phyloP scores from a whole-genome alignment of 1,140 invertebrate genomes.

The Mactra quadrangularis region DNA sequence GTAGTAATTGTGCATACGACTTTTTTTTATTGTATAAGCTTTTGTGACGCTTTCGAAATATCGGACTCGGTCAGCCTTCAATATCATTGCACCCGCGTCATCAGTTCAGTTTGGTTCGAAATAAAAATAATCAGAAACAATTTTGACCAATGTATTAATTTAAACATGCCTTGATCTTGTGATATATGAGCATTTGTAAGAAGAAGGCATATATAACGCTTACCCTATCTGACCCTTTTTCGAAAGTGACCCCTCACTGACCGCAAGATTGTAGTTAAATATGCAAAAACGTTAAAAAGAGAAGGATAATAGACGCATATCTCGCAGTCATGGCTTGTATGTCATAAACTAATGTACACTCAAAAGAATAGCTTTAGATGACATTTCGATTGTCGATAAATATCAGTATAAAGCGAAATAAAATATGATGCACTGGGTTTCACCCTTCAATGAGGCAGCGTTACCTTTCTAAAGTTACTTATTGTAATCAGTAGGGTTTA shows the following conservation, averaged over 20 bases:
- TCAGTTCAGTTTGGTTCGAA: no score
- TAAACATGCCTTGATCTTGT: no score
- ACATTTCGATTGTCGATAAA: slow-evolving; percentile 60
- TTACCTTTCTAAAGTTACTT: slow-evolving; percentile 44
- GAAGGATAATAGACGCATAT: slow-evolving; percentile 40
- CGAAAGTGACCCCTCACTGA: slow-evolving; percentile 39
- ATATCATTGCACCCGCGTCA: no score
- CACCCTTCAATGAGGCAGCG: slow-evolving; percentile 22
- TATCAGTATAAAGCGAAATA: slow-evolving; percentile 54
- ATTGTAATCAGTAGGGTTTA: slow-evolving; percentile 16
- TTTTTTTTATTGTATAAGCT: no score
- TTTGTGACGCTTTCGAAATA: no score
- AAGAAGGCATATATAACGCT: neutral
- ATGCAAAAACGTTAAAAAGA: slow-evolving; percentile 56
- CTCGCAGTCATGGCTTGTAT: slow-evolving; percentile 27
- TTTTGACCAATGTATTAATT: no score
- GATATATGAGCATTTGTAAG: no score
- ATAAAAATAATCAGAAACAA: no score
- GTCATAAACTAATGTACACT: slow-evolving; percentile 53
- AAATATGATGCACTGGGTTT: slow-evolving; percentile 52
- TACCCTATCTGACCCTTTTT: slow-evolving; percentile 50
- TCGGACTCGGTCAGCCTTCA: no score
- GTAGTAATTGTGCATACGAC: no score
- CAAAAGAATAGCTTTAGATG: slow-evolving; percentile 43
- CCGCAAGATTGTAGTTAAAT: slow-evolving; percentile 42